Evolutionary conservation across 2,797 vertebrate species (phyloP), one percentile per base, ranked within the genome.

Genomic region (Dallia pectoralis): DNA sequence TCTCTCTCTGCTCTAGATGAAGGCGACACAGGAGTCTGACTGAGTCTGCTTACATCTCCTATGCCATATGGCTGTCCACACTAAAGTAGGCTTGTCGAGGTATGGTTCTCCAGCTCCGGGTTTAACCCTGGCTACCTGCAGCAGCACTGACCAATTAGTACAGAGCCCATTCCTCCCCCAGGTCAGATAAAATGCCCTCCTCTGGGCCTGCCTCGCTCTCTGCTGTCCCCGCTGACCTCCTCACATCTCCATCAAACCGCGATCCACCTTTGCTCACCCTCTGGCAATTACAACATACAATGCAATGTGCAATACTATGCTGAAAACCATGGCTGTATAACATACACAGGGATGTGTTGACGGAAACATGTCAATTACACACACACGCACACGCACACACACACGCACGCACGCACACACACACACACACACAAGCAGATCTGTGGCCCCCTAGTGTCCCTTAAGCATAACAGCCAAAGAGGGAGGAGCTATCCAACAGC

Each of bases 181-280:
- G 93, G 92, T 93, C 92, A 94, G 91, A 92, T 91, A 89, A 87
- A 91, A 86, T 91, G 84, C 82, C 86, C 87, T n/a, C 88, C 83
- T 88, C 87, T 83, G 87, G 85, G 86, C 82, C 73, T 72, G 77
- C 72, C 79, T 64, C 76, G 88, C 89, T 93, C 90, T 91, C 86
- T 91, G 87, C 91, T 93, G 89, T 87, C 89, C 91, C 85, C 74
- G 72, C 85, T 92, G 90, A 93, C 89, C 89, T 84, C 80, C 86
- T 14, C 27, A 15, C 70, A 51, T 30, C 30, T 62, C 48, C 53
- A 14, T 30, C 74, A 3, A 3, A 1, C 25, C 53, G 27, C 53
- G 32, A 49, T 19, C 32, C 75, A 77, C 16, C 12, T 44, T 44
- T 63, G 8, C 73, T 32, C n/a, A 12, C 61, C 15, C 65, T 9